Conservation (phyloP, 2,888 invertebrate genomes). For the Heteromyza rotundicornis region DNA sequence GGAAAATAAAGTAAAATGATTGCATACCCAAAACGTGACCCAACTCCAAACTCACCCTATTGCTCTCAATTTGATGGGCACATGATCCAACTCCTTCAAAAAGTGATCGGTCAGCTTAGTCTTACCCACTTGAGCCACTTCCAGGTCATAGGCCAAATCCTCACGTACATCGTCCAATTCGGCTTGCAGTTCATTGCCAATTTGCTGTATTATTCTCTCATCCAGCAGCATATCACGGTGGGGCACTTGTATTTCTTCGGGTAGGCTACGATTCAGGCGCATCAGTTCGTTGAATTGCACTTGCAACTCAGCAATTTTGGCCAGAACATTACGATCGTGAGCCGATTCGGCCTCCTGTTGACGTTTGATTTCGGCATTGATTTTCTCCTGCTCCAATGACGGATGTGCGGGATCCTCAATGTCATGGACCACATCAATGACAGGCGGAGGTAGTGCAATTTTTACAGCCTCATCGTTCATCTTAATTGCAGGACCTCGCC, state of each 20-base stretch:
- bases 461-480: conserved; percentile 1
- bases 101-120: conserved; percentile 72
- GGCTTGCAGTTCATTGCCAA: conserved; percentile 67
- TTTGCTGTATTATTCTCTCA: conserved; percentile 69
- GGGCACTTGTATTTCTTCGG: conserved; percentile 67
- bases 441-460: conserved; percentile 25
- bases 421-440: conserved; percentile 34
- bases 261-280: conserved; percentile 66
- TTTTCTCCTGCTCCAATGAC: conserved; percentile 71
- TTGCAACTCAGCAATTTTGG: conserved; percentile 66
- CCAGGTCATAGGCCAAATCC: conserved; percentile 73
- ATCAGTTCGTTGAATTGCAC: conserved; percentile 68
- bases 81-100: conserved; percentile 70
- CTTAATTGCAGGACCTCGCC: conserved; percentile 56
- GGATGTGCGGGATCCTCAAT: conserved; percentile 50
- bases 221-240: conserved; percentile 73
- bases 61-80: conserved; percentile 68
- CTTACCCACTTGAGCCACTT: conserved; percentile 71
- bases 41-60: conserved; percentile 63
- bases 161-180: conserved; percentile 70
- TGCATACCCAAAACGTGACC: neutral
- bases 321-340: conserved; percentile 68
- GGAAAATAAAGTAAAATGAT: neutral
- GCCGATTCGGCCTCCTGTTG: conserved; percentile 60
- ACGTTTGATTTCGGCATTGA: conserved; percentile 67